Evolutionary conservation across 2,797 vertebrate genomes (phyloP), one percentile per base, ranked within the genome.

Genomic region (Parambassis ranga): DNA sequence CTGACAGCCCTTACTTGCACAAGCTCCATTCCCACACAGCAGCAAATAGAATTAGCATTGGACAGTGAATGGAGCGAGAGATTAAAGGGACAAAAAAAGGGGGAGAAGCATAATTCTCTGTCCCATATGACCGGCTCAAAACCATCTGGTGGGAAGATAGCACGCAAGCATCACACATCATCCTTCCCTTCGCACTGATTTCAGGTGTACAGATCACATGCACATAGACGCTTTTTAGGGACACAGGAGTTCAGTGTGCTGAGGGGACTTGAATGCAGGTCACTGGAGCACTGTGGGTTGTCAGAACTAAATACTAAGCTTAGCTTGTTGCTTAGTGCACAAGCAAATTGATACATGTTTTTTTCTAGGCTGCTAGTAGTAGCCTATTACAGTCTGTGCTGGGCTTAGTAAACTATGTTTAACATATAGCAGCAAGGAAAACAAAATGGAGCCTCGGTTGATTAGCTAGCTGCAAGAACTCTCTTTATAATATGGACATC

Each of bases 41-140:
- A 26, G 55, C 51, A 83, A 79, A 82, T 66, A 86, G 82, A 86
- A 86, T 82, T 83, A 84, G 51, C 43, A 39, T 16, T 4, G 37
- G 75, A 74, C 58, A 71, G 60, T 43, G 78, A 85, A 74, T 71
- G 59, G 53, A 66, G 48, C 2, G 19, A 56, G 52, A 65, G 82
- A 85, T 78, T 73, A 81, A 72, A 77, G 28, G 15, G 35, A 23
- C 3, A 42, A 16, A 41, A 68, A 64, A 71, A 68, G 24, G 46
- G 44, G 28, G 33, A 80, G 66, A 69, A 24, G 38, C 65, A 26
- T 71, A 70, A 73, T 75, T 76, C 83, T 71, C 46, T 2, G 38
- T 59, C 75, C 68, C 66, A 43, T 22, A 35, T 10, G 48, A 3
- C 65, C 10, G 6, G 51, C 66, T 81, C 37, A 10, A 26, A 77